These are phyloP conservation scores for Chiropotes sagulatus DNA, from an alignment of 2,797 vertebrate species.

Conservation along the genomic window DNA sequence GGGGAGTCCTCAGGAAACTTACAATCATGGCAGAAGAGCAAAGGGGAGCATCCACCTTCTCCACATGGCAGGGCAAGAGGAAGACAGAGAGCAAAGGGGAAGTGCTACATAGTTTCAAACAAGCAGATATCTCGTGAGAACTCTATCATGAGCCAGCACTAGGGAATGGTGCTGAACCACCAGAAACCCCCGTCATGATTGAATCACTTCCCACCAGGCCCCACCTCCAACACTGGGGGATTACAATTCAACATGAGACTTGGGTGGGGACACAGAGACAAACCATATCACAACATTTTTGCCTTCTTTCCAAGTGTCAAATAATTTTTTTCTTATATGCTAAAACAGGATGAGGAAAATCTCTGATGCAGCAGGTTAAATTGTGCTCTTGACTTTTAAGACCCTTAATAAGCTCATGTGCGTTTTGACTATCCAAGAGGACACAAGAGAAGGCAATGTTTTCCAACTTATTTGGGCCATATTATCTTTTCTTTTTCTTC, in stretches of 20 bases:
- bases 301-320: background rate
- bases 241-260: background rate
- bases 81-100: background rate
- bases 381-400: background rate
- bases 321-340: background rate
- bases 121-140: background rate
- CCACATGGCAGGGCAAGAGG: background rate
- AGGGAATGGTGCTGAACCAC: background rate
- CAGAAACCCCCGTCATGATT: background rate
- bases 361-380: background rate
- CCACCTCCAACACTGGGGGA: background rate
- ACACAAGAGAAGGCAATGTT: background rate
- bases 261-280: background rate
- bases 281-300: background rate
- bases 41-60: background rate
- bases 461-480: background rate
- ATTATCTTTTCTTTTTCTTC: background rate
- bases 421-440: background rate
- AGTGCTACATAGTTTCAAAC: background rate
- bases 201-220: background rate
- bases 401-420: background rate
- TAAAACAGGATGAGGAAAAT: background rate
- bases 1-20: background rate
- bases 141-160: background rate
- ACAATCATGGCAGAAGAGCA: background rate